Percentiles rank a stretch among this genome's conserved stretches.
Conservation (phyloP, 92 coral and sea anemone genomes). For the Porites cylindrica region DNA sequence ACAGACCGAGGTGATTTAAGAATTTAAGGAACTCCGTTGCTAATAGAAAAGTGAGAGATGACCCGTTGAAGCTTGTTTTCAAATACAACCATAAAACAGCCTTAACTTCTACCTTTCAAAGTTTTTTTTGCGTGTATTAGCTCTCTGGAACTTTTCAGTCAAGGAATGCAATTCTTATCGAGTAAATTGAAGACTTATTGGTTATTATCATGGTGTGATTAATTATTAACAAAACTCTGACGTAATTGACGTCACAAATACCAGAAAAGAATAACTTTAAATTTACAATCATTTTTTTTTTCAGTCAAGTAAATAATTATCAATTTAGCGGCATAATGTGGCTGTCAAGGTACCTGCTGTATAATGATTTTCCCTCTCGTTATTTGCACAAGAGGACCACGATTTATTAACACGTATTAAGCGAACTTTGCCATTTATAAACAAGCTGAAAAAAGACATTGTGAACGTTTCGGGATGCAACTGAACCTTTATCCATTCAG, state of each 20-base stretch:
- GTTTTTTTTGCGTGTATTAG: not conserved
- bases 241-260: conserved; percentile 24
- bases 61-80: no score
- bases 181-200: not conserved
- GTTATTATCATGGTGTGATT: not conserved
- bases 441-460: not conserved
- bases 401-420: not conserved
- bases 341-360: no score
- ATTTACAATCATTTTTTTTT: not conserved
- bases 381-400: no score
- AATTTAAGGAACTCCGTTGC: not conserved
- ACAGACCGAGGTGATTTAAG: no score
- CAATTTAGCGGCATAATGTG: no score
- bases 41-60: not conserved
- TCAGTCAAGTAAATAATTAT: no score
- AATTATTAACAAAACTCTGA: not conserved
- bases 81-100: not conserved
- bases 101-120: not conserved
- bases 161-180: conserved; percentile 14
- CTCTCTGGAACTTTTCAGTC: not conserved
- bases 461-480: not conserved
- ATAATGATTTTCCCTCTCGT: no score
- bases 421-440: not conserved
- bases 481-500: no score
- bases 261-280: not conserved